Evolutionary conservation across 1,140 invertebrate genomes (phyloP).

Genomic region (Pseudachorutes palmiensis): DNA sequence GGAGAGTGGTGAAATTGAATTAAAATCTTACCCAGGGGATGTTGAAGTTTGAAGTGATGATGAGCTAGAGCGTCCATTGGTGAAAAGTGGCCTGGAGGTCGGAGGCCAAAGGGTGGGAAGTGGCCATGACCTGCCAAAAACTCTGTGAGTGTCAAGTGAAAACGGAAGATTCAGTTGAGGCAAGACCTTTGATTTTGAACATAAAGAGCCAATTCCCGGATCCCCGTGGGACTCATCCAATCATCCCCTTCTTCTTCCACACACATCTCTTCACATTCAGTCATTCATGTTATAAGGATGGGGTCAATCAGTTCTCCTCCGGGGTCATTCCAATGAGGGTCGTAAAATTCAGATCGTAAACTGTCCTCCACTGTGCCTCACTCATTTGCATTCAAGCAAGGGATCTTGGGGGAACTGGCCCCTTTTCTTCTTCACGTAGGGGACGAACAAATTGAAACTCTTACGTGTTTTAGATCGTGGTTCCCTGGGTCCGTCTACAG

Average conservation of each 20-base stretch:
- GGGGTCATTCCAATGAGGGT: not conserved
- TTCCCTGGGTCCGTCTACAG: constrained; percentile 94
- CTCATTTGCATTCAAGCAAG: constrained; percentile 55
- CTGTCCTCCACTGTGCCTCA: too few relatives aligned
- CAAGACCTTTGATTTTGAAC: not conserved
- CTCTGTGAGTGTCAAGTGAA: constrained; percentile 16
- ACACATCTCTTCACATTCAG: too few relatives aligned
- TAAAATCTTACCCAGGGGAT: constrained; percentile 32
- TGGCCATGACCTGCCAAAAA: constrained; percentile 27
- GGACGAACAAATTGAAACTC: too few relatives aligned
- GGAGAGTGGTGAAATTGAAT: constrained; percentile 20
- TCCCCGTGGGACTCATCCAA: too few relatives aligned
- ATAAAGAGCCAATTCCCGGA: not conserved
- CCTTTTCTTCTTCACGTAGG: too few relatives aligned
- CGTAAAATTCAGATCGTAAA: not conserved
- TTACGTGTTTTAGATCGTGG: constrained; percentile 92
- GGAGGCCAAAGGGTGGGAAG: constrained; percentile 33
- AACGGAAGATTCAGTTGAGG: constrained; percentile 2
- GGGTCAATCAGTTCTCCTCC: too few relatives aligned
- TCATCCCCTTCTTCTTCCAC: too few relatives aligned
- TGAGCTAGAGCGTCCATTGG: constrained; percentile 30
- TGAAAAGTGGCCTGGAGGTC: constrained; percentile 27
- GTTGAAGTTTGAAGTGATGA: constrained; percentile 33
- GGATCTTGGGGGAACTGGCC: too few relatives aligned
- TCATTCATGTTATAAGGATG: too few relatives aligned